Conservation (phyloP, 1,140 invertebrate species). For the Yoshiicerus persimilis region DNA sequence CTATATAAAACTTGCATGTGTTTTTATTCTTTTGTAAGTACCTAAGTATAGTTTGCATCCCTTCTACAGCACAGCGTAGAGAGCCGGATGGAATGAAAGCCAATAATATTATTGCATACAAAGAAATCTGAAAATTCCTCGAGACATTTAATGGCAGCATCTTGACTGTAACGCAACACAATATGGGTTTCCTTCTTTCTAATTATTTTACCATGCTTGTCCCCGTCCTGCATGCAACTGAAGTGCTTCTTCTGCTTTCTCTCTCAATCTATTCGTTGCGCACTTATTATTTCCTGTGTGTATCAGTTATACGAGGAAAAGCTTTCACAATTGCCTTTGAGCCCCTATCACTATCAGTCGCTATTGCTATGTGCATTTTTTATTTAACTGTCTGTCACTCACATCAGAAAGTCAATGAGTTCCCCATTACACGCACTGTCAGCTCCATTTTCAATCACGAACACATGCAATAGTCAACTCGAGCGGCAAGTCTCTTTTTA, state of each 20-base stretch:
- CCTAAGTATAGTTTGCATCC: background rate
- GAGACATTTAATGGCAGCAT: constrained; percentile 4
- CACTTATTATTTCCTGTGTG: background rate
- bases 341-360: background rate
- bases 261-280: background rate
- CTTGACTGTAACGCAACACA: background rate
- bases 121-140: constrained; percentile 14
- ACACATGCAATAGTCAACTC: background rate
- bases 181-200: background rate
- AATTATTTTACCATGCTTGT: constrained; percentile 7
- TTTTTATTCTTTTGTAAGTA: background rate
- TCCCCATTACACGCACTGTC: constrained; percentile 13
- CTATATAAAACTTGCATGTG: background rate
- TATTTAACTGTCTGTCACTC: constrained; percentile 19
- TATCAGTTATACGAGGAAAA: background rate
- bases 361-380: constrained; percentile 25
- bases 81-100: background rate
- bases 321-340: constrained; percentile 2
- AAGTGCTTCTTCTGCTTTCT: background rate
- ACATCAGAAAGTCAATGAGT: constrained; percentile 25
- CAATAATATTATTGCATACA: background rate
- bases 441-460: constrained; percentile 16
- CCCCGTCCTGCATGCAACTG: background rate
- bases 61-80: no score
- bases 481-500: background rate